Evolutionary conservation across 2,888 invertebrate species (phyloP).

Genomic region (Oligia fasciuncula): DNA sequence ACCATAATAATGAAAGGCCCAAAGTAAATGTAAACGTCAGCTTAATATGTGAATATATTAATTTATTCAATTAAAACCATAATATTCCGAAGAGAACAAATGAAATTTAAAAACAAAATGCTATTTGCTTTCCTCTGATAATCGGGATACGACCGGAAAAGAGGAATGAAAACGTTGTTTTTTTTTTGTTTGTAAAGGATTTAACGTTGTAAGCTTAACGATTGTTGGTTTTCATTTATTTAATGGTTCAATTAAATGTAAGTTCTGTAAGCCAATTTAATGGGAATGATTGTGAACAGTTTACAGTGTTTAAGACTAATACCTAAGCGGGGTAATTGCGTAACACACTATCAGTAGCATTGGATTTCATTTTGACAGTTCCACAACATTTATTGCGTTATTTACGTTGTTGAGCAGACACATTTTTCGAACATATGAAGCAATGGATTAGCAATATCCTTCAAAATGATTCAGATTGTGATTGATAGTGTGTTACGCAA

Average conservation of each 20-base stretch:
- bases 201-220: constrained; percentile 32
- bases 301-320: too few relatives aligned
- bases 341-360: too few relatives aligned
- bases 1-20: neutral
- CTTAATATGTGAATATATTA: constrained; percentile 1
- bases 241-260: constrained; percentile 4
- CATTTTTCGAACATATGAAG: too few relatives aligned
- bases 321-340: too few relatives aligned
- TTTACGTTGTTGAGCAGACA: too few relatives aligned
- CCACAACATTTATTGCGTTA: too few relatives aligned
- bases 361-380: too few relatives aligned
- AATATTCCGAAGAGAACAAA: neutral
- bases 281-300: neutral
- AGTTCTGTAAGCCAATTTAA: neutral
- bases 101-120: neutral
- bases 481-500: too few relatives aligned
- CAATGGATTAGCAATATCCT: too few relatives aligned
- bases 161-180: constrained; percentile 2
- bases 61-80: constrained; percentile 2
- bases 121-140: constrained; percentile 25
- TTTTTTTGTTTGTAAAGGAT: constrained; percentile 28
- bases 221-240: constrained; percentile 14
- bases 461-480: too few relatives aligned
- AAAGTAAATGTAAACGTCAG: constrained; percentile 9
- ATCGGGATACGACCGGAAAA: neutral